Evolutionary conservation across 2,113 vertebrate species (phyloP).

Genomic region (Callipepla squamata): DNA sequence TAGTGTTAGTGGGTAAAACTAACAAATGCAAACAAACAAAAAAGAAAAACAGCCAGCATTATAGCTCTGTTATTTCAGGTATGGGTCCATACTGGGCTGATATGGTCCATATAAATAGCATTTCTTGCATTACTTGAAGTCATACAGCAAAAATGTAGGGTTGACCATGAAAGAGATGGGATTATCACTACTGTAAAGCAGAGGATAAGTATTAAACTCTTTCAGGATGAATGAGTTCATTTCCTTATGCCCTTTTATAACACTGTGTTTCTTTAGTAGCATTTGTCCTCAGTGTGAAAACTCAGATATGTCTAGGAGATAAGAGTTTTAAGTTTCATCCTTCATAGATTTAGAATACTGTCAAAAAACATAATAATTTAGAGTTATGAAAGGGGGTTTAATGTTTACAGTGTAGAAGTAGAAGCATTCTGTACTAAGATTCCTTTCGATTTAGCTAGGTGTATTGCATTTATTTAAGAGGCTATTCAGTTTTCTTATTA

Average conservation of each 20-base stretch:
- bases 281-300: neutral
- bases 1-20: neutral
- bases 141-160: neutral
- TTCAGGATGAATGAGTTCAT: neutral
- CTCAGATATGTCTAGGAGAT: conserved; percentile 3
- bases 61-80: neutral
- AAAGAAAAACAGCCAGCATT: neutral
- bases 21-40: no score
- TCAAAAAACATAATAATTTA: conserved; percentile 18
- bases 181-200: neutral
- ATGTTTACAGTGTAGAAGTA: neutral
- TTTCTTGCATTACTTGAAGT: neutral
- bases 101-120: neutral
- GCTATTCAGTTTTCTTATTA: neutral
- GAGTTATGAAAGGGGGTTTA: neutral
- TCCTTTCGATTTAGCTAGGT: neutral
- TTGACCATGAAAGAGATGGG: neutral
- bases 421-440: neutral
- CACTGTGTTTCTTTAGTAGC: neutral
- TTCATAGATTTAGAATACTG: conserved; percentile 15
- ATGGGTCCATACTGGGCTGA: neutral
- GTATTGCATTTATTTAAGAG: neutral
- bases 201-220: neutral
- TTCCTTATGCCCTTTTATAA: neutral
- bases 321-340: neutral